Evolutionary conservation across 2,888 invertebrate species (phyloP).

Genomic region (Sphecodes monilicornis): DNA sequence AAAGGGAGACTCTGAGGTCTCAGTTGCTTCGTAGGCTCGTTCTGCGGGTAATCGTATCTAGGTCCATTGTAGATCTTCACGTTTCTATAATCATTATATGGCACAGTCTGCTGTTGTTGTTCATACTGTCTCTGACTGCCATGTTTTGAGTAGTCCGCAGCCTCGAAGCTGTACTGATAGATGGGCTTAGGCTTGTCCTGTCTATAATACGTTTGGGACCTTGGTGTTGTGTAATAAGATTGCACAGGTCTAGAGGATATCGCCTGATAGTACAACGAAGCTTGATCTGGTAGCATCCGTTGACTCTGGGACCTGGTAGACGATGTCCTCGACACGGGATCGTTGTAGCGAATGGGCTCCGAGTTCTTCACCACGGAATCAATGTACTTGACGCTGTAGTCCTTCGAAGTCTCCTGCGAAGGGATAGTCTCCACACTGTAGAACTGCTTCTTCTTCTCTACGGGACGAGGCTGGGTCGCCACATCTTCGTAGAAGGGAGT

Average conservation of each 20-base stretch:
- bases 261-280: constrained; percentile 75
- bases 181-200: constrained; percentile 86
- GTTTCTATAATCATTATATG: constrained; percentile 76
- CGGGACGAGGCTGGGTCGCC: constrained; percentile 54
- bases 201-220: constrained; percentile 67
- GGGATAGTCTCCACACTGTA: constrained; percentile 70
- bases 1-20: constrained; percentile 47
- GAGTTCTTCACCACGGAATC: constrained; percentile 76
- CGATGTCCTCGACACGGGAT: constrained; percentile 59
- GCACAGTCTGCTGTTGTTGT: constrained; percentile 64
- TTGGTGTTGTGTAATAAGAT: constrained; percentile 74
- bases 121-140: constrained; percentile 61
- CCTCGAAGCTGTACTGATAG: constrained; percentile 91
- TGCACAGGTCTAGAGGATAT: constrained; percentile 68
- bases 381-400: constrained; percentile 75
- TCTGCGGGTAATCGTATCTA: constrained; percentile 70
- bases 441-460: constrained; percentile 67
- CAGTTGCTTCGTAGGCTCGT: constrained; percentile 46
- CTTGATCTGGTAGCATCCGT: constrained; percentile 68
- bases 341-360: constrained; percentile 72
- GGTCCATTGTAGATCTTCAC: constrained; percentile 57
- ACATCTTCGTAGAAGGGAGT: constrained; percentile 69
- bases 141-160: constrained; percentile 84
- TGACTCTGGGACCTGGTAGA: constrained; percentile 68
- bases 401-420: constrained; percentile 69